Evolutionary conservation across 2,888 invertebrate species (phyloP).

Genomic region (Ennomos fuscantarius): DNA sequence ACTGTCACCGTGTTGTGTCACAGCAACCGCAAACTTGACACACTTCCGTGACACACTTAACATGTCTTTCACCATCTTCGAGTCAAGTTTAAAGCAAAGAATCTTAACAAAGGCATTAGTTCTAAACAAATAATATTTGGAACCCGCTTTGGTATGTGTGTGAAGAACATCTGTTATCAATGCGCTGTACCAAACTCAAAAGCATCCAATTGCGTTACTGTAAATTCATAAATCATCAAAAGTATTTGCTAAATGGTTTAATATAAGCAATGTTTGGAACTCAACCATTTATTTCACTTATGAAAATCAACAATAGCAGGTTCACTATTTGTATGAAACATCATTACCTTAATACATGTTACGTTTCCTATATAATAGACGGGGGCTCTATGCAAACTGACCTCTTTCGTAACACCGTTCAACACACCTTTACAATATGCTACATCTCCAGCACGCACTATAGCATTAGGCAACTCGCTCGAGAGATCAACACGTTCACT

Average conservation of each 20-base stretch:
- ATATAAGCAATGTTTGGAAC: not conserved
- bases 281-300: not conserved
- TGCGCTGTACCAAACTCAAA: not conserved
- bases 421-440: slow-evolving; percentile 47
- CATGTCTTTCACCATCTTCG: slow-evolving; percentile 33
- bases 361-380: slow-evolving; percentile 30
- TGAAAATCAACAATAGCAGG: slow-evolving; percentile 20
- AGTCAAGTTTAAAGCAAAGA: slow-evolving; percentile 39
- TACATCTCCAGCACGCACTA: slow-evolving; percentile 49
- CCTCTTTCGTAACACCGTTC: slow-evolving; percentile 49
- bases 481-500: slow-evolving; percentile 57
- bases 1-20: slow-evolving; percentile 58
- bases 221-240: not conserved
- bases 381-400: slow-evolving; percentile 40
- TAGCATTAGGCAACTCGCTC: slow-evolving; percentile 48
- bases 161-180: slow-evolving; percentile 12
- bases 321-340: slow-evolving; percentile 23
- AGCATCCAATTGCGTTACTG: not conserved
- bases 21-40: slow-evolving; percentile 68
- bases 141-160: slow-evolving; percentile 10
- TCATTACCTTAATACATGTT: slow-evolving; percentile 29
- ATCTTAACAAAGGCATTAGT: slow-evolving; percentile 18
- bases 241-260: not conserved
- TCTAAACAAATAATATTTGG: slow-evolving; percentile 30
- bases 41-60: slow-evolving; percentile 55